Evolutionary conservation across 2,888 invertebrate genomes (phyloP).

Genomic region (Leucania comma): DNA sequence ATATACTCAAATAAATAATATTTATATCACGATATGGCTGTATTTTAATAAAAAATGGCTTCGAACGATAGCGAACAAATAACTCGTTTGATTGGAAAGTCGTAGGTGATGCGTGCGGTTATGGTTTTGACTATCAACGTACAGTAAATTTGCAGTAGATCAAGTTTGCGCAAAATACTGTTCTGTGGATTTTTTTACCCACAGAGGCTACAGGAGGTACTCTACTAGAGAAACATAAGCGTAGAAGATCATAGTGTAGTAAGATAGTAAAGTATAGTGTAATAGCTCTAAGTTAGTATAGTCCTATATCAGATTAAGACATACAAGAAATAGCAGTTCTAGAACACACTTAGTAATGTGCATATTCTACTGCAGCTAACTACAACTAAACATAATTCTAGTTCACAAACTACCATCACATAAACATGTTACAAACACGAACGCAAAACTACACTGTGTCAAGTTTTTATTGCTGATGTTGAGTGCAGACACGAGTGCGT

Average conservation of each 20-base stretch:
- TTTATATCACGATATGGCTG: not conserved
- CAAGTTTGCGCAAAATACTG: not conserved
- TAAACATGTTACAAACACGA: not conserved
- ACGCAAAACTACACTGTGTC: not conserved
- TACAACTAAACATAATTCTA: conserved; percentile 3
- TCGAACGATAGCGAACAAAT: not conserved
- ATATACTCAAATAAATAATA: conserved; percentile 2
- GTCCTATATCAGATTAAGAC: too few species aligned
- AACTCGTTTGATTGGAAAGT: conserved; percentile 25
- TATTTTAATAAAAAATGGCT: not conserved
- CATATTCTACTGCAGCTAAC: not conserved
- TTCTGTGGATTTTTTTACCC: too few species aligned
- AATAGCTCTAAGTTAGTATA: too few species aligned
- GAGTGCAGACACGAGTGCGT: not conserved
- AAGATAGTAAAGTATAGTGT: too few species aligned
- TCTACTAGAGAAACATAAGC: too few species aligned
- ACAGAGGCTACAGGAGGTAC: too few species aligned
- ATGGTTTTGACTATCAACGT: not conserved
- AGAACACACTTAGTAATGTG: not conserved
- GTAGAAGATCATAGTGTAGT: too few species aligned
- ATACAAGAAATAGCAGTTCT: not conserved
- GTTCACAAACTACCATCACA: not conserved
- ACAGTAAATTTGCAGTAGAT: not conserved
- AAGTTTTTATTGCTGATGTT: not conserved
- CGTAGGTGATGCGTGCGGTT: not conserved